Percentiles rank a stretch among this genome's conserved stretches.
Evolutionary conservation across 2,797 vertebrate species (phyloP).

Genomic region (Pseudocheirus occidentalis): DNA sequence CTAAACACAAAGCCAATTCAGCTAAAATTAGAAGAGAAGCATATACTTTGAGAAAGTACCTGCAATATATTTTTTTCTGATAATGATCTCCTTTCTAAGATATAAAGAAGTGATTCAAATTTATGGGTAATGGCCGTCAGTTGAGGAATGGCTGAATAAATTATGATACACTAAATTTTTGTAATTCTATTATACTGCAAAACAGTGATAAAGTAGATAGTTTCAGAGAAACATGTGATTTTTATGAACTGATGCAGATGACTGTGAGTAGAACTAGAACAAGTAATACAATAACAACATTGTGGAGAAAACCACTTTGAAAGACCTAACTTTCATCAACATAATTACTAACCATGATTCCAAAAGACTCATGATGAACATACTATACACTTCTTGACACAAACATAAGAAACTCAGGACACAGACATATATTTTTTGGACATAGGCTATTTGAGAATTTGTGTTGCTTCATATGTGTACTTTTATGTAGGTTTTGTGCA

Average conservation of each 20-base stretch:
- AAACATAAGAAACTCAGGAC: background rate
- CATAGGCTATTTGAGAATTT: background rate
- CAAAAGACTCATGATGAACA: background rate
- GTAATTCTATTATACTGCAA: background rate
- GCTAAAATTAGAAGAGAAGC: background rate
- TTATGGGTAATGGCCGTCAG: background rate
- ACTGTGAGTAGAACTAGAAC: background rate
- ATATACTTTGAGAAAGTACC: background rate
- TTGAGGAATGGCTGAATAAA: background rate
- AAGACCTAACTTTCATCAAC: background rate
- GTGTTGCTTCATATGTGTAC: background rate
- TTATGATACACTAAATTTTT: background rate
- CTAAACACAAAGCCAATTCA: background rate
- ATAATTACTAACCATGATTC: background rate
- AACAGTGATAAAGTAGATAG: background rate
- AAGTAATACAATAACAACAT: background rate
- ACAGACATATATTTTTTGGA: background rate
- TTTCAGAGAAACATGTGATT: background rate
- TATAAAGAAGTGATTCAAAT: background rate
- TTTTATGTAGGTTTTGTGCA: background rate
- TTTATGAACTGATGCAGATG: background rate
- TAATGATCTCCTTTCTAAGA: background rate
- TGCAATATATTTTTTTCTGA: background rate
- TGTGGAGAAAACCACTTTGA: background rate
- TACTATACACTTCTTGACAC: background rate